Evolutionary conservation across 2,113 vertebrate genomes (phyloP), one percentile per base, ranked within the genome.

Genomic region (Macaca mulatta): DNA sequence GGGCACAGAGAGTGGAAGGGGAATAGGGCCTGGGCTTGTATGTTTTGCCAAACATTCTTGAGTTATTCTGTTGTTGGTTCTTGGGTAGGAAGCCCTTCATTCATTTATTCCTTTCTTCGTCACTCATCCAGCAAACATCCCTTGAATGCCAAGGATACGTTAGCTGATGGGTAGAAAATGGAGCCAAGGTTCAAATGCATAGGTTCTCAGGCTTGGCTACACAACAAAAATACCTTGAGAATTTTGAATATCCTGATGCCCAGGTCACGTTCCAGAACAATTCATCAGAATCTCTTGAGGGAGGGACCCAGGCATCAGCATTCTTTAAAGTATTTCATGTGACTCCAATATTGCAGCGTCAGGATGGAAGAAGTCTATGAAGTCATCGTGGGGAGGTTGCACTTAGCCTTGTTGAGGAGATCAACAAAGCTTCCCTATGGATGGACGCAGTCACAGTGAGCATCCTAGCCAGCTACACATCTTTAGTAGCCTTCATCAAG

Each of bases 11-110:
- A 48, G 3, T 8, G 17, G 93, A 45, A 59, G 35, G 61, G 27
- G 27, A 13, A 2, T 17, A 48, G 25, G 18, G 32, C 18, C 4
- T 4, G 10, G n/a, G 20, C 17, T 67, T 18, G 0, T 4, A 5
- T 32, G 18, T 72, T 82, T 74, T 72, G 27, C 45, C 77, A 81
- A 90, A 85, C 5, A 64, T 82, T 61, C 30, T 67, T 59, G 20
- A 9, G 10, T 38, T 59, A 64, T 81, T 64, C 50, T 72, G 35
- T 32, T 43, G 12, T 35, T 59, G 1, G 10, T 2, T 30, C 43
- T 14, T 40, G 13, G 11, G 22, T 50, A 57, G 43, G 18, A 89
- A 92, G 5, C 45, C n/a, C 61, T 40, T 4, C 6, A 23, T 32
- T 57, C 17, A 32, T 67, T 86, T 75, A 27, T 61, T 90, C 32